Evolutionary conservation across 2,888 invertebrate genomes (phyloP).

Genomic region (Encarsia formosa): DNA sequence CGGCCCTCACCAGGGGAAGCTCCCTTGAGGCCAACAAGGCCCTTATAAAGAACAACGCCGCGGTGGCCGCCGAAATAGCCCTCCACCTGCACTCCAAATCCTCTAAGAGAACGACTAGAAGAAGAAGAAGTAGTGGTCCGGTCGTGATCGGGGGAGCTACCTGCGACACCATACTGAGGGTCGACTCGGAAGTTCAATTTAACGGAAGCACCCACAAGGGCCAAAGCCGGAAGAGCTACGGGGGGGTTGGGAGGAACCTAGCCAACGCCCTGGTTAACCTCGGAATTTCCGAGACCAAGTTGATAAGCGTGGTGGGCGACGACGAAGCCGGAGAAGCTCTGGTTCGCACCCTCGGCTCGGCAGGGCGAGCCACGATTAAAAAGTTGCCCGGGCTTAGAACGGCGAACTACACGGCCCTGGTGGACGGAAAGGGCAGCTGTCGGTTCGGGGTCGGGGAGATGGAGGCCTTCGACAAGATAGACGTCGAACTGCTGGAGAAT

Average conservation of each 20-base stretch:
- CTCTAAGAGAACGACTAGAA: too few species aligned
- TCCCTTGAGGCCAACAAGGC: constrained; percentile 85
- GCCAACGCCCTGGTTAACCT: constrained; percentile 80
- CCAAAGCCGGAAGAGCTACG: constrained; percentile 62
- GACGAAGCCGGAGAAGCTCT: constrained; percentile 41
- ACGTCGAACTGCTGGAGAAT: constrained; percentile 60
- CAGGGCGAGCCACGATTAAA: constrained; percentile 27
- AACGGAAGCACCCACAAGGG: constrained; percentile 77
- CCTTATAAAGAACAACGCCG: constrained; percentile 89
- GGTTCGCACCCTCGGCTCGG: constrained; percentile 36
- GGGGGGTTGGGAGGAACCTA: constrained; percentile 91
- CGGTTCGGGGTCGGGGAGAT: constrained; percentile 79
- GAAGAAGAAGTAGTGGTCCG: too few species aligned
- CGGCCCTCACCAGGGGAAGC: constrained; percentile 73
- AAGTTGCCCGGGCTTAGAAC: constrained; percentile 48
- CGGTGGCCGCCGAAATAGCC: constrained; percentile 76
- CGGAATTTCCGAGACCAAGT: constrained; percentile 52
- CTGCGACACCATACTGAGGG: constrained; percentile 66
- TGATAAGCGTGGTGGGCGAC: constrained; percentile 44
- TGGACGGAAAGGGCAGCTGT: constrained; percentile 74
- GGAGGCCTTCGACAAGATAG: constrained; percentile 70
- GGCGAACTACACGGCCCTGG: constrained; percentile 71
- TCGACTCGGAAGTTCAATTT: constrained; percentile 57
- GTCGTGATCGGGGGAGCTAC: constrained; percentile 77
- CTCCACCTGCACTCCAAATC: constrained; percentile 39